These are phyloP conservation scores for Tethya wilhelma DNA, from an alignment of 37 sponge, comb jelly and placozoan species.

Conservation along the genomic window DNA sequence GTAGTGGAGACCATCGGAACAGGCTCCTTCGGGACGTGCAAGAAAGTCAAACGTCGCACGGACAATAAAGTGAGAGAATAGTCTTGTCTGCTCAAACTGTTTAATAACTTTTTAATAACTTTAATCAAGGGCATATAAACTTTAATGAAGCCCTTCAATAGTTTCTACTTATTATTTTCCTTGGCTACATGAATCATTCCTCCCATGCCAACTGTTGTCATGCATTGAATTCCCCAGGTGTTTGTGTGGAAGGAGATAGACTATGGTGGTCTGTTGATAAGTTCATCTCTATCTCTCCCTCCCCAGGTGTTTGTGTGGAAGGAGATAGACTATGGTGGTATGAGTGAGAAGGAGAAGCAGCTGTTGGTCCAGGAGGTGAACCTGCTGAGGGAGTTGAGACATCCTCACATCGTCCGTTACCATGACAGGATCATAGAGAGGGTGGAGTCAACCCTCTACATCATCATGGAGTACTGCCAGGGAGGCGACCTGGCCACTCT, in stretches of 20 bases:
- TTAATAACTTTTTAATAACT: not conserved
- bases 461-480: conserved; percentile 88
- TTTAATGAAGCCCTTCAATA: too few relatives aligned
- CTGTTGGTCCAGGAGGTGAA: conserved; percentile 87
- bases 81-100: not conserved
- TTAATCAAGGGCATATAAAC: not conserved
- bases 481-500: conserved; percentile 82
- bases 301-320: conserved; percentile 84
- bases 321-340: conserved; percentile 82
- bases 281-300: not conserved
- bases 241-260: not conserved
- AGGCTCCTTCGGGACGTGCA: conserved; percentile 79
- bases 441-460: conserved; percentile 61
- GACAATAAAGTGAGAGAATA: conserved; percentile 59
- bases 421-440: conserved; percentile 81
- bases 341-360: conserved; percentile 83
- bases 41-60: conserved; percentile 63
- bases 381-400: conserved; percentile 79
- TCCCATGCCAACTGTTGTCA: too few relatives aligned
- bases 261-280: not conserved
- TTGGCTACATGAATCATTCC: too few relatives aligned
- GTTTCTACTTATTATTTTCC: too few relatives aligned
- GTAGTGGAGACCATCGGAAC: conserved; percentile 70
- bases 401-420: conserved; percentile 85
- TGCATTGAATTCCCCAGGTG: too few relatives aligned